Conservation (phyloP, 2,888 invertebrate genomes). For the Oxystoma pomonae region DNA sequence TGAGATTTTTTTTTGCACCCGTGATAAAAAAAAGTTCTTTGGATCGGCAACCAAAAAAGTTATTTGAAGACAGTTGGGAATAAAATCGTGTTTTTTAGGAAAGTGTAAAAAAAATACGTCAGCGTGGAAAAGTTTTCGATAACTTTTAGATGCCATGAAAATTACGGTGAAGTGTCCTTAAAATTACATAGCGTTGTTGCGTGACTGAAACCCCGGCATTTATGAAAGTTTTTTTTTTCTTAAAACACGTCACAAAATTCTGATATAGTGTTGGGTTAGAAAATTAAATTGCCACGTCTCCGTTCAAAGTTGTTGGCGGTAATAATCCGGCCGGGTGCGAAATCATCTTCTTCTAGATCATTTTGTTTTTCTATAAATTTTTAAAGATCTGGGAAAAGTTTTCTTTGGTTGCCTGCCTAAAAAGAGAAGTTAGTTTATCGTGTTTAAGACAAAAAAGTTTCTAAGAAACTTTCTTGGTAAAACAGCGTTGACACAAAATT, state of each 20-base stretch:
- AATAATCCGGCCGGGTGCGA: not conserved
- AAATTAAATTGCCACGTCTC: not conserved
- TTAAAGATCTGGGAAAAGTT: not conserved
- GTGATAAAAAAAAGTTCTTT: too few relatives aligned
- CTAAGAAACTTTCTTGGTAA: too few relatives aligned
- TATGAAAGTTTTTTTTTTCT: not conserved
- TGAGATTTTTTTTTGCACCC: too few relatives aligned
- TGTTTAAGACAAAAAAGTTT: too few relatives aligned
- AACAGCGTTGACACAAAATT: too few relatives aligned
- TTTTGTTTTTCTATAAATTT: not conserved
- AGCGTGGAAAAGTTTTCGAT: too few relatives aligned
- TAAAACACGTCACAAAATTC: not conserved
- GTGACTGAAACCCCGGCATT: not conserved
- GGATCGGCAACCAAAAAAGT: too few relatives aligned
- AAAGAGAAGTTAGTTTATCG: too few relatives aligned
- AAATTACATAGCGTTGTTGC: not conserved
- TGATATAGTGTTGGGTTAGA: not conserved
- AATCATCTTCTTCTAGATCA: not conserved
- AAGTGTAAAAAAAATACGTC: too few relatives aligned
- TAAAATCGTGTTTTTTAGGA: too few relatives aligned
- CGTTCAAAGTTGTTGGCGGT: not conserved
- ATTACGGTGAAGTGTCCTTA: not conserved
- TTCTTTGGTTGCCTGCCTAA: not conserved
- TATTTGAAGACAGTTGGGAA: too few relatives aligned
- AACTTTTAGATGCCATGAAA: too few relatives aligned